Evolutionary conservation across 2,888 invertebrate species (phyloP).

Genomic region (Drosophila anceps): DNA sequence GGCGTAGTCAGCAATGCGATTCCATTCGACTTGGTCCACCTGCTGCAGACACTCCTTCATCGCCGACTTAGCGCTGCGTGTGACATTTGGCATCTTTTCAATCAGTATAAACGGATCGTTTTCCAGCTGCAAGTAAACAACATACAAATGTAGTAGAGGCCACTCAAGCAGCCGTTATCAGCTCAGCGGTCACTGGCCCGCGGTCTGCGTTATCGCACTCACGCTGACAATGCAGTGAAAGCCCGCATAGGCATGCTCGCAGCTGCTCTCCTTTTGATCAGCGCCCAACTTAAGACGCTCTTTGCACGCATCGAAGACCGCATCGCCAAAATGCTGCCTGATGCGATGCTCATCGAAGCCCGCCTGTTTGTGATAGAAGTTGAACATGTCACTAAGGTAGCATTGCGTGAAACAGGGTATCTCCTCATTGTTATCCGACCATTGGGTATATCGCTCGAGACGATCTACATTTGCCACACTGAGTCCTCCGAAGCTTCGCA

Average conservation of each 20-base stretch:
- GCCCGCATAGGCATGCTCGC: constrained; percentile 77
- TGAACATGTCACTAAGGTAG: constrained; percentile 75
- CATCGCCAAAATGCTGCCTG: constrained; percentile 65
- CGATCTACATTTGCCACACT: constrained; percentile 63
- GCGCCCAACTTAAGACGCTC: constrained; percentile 50
- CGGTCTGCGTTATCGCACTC: constrained; percentile 51
- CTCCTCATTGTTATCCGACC: constrained; percentile 78
- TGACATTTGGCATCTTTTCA: constrained; percentile 69
- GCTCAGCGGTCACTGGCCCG: constrained; percentile 49
- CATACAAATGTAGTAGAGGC: not conserved
- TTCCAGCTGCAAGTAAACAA: constrained; percentile 69
- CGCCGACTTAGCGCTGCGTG: constrained; percentile 66
- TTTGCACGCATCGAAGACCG: constrained; percentile 75
- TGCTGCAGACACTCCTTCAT: constrained; percentile 79
- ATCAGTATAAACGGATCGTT: constrained; percentile 81
- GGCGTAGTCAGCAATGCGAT: constrained; percentile 59
- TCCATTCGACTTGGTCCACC: constrained; percentile 72
- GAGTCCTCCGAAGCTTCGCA: constrained; percentile 73
- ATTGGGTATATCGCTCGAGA: constrained; percentile 72
- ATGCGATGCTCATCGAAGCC: constrained; percentile 72
- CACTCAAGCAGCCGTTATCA: constrained; percentile 21
- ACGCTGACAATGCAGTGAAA: constrained; percentile 82
- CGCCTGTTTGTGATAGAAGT: constrained; percentile 65
- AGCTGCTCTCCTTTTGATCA: constrained; percentile 49
- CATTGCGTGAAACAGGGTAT: constrained; percentile 82